Base-by-base conservation (phyloP, 2,888 invertebrate species). In the Pedicia rivosa region DNA sequence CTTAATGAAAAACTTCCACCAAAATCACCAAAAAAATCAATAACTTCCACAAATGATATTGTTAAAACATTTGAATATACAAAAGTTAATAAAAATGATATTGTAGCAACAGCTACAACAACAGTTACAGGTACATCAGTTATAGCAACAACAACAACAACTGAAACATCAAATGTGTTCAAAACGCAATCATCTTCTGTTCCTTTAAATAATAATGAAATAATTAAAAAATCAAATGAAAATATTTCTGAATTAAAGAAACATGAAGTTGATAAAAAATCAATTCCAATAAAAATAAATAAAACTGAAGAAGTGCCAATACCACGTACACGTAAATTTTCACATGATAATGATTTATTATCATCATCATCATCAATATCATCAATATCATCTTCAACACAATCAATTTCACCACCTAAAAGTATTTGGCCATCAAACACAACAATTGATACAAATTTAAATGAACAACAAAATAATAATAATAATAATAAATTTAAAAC, bases 381-480 rank as follows among this genome's bases (percentile, higher is more conserved):
- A 20, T 20, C 20, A 20, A n/a, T n/a, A n/a, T n/a, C n/a, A n/a
- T n/a, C n/a, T n/a, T n/a, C n/a, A n/a, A 57, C 63, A 3, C 52
- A 53, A 34, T 50, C 53, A 15, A 53, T 62, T n/a, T 64, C 66
- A 3, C 63, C 65, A 12, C 59, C 64, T 2, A 66, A 63, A 48
- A 55, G 51, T 19, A 48, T 57, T 30, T 56, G 63, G 27, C 12
- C 27, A 27, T n/a, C n/a, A n/a, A n/a, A n/a, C n/a, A 12, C 27
- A 13, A 12, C 12, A n/a, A 27, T 4, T 13, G 12, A 13, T 27
- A 13, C 27, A 7, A 20, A 5, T 20, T 20, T 20, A 20, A 20
- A 20, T 8, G 32, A 32, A 13, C 13, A 4, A 5, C 4, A 12
- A 13, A 13, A 13, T 10, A 20, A 20, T 8, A 20, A 20, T 20